Evolutionary conservation across 2,888 invertebrate species (phyloP), one percentile per base, ranked within the genome.

Genomic region (Sisyra nigra): DNA sequence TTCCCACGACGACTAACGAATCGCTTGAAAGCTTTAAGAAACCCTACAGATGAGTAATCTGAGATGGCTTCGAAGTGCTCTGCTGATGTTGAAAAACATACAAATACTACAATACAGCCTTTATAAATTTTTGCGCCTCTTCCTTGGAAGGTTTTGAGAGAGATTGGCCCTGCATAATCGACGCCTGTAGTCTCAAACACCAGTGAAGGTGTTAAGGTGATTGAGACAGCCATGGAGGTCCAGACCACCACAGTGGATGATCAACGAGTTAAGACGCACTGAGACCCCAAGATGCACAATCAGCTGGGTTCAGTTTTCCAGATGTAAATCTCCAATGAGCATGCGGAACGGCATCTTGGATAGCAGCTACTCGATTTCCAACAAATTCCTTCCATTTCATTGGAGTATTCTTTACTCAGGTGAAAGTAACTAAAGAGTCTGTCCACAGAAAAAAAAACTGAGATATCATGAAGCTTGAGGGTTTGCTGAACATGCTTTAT

Each of bases 301-400:
- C 41, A 35, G 41, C 41, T 41, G 41, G 41, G 10, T 41, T 41
- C 17, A n/a, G 5, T 11, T 35, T 41, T 11, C 41, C 41, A n/a
- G 41, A 14, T 11, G 31, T 29, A 15, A 35, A 29, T 15, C 17
- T 36, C 41, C 41, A 41, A 15, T 32, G 32, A 41, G 41, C 41
- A 30, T n/a, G 8, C n/a, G 33, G 34, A 11, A n/a, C 8, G n/a
- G 11, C n/a, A 14, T 41, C 32, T 9, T 41, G 41, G 29, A 41
- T 41, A 9, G 9, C 24, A 9, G 29, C 7, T 9, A 40, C 41
- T 40, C 41, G 10, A 31, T 40, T 40, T 7, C 31, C n/a, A 29
- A 40, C 41, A 32, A 35, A 40, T 10, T 40, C 41, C 31, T 40
- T 40, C 41, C 41, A 40, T 15, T 31, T 40, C 10, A 30, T 19